Percentiles rank a stretch among this genome's conserved stretches.
Conservation (phyloP, 2,888 invertebrate species). For the Abrostola triplasia region DNA sequence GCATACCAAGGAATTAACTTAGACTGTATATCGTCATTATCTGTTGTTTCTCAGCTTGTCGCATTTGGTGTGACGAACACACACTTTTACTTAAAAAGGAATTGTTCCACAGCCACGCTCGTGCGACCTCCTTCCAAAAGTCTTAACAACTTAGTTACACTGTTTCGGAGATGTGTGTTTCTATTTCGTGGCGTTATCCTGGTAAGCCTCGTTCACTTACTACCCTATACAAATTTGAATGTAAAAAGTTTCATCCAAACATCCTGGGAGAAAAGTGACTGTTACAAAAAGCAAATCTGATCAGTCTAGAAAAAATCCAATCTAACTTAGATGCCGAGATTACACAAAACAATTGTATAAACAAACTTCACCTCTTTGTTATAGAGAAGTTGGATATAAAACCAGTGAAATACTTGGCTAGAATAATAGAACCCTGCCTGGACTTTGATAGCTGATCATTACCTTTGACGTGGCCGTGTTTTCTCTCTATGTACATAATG, state of each 20-base stretch:
- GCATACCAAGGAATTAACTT: too few relatives aligned
- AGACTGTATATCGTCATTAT: too few relatives aligned
- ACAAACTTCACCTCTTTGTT: constrained; percentile 10
- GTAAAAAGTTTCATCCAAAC: constrained; percentile 21
- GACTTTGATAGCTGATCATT: constrained; percentile 8
- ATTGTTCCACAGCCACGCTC: background rate
- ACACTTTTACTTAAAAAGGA: background rate
- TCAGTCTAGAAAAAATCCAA: constrained; percentile 30
- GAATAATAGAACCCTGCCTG: constrained; percentile 4
- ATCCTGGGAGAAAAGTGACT: background rate
- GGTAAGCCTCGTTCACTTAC: constrained; percentile 18
- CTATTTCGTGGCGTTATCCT: constrained; percentile 21
- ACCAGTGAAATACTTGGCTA: constrained; percentile 6
- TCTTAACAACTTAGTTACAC: constrained; percentile 25
- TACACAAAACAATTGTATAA: constrained; percentile 22
- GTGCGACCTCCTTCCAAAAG: constrained; percentile 23
- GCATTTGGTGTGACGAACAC: background rate
- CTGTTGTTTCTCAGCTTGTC: too few relatives aligned
- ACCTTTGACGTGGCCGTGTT: constrained; percentile 9
- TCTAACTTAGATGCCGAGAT: constrained; percentile 29
- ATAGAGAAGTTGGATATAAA: background rate
- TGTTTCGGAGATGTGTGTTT: constrained; percentile 18
- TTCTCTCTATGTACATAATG: constrained; percentile 18
- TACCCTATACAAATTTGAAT: constrained; percentile 31
- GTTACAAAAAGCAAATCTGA: constrained; percentile 11